These are phyloP conservation scores for Metridium senile DNA, from an alignment of 92 coral and sea anemone genomes.

Conservation along the genomic window DNA sequence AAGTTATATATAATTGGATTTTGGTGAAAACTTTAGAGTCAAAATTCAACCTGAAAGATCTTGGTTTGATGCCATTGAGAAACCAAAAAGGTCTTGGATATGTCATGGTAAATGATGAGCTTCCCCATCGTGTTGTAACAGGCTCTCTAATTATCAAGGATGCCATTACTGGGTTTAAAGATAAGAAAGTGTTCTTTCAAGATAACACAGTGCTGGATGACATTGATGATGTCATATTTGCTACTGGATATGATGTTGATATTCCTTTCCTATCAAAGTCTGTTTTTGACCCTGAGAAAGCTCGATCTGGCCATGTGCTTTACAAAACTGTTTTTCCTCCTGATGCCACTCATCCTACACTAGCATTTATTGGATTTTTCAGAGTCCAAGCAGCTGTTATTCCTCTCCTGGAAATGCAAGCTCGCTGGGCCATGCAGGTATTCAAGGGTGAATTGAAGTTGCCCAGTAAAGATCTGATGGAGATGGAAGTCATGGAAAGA, in stretches of 20 bases:
- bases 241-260: slow-evolving; percentile 69
- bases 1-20: no score
- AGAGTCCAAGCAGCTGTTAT: no score
- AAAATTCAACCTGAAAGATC: no score
- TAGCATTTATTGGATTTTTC: slow-evolving; percentile 85
- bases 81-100: no score
- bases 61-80: no score
- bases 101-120: slow-evolving; percentile 72
- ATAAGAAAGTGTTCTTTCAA: slow-evolving; percentile 51
- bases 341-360: slow-evolving; percentile 39
- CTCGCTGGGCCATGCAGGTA: slow-evolving; percentile 82
- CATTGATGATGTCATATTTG: slow-evolving; percentile 75
- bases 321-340: slow-evolving; percentile 81
- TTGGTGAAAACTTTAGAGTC: no score
- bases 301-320: slow-evolving; percentile 39
- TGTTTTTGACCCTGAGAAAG: slow-evolving; percentile 9
- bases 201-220: slow-evolving; percentile 70
- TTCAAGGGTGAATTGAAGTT: slow-evolving; percentile 58
- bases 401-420: slow-evolving; percentile 72
- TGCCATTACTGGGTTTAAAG: slow-evolving; percentile 52
- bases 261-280: slow-evolving; percentile 69
- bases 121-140: slow-evolving; percentile 78
- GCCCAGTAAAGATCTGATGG: slow-evolving; percentile 65
- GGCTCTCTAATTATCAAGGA: slow-evolving; percentile 70
- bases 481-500: slow-evolving; percentile 38